Base-by-base conservation (phyloP, 2,888 invertebrate species). In the Anticlea derivata region DNA sequence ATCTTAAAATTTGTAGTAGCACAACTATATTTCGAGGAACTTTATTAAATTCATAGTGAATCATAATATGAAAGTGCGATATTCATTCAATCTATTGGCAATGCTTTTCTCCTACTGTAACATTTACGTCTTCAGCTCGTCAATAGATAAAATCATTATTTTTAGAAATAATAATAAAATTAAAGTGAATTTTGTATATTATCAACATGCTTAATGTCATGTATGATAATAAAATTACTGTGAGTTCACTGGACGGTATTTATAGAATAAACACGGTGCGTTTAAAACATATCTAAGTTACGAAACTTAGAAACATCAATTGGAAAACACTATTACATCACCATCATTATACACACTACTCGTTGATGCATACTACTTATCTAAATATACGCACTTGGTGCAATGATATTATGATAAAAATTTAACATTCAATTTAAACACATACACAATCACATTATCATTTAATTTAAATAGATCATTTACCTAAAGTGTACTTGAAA, bases 211-310 rank as follows among this genome's bases (percentile, higher is more conserved):
- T 43, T 58, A 63, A 68, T 70, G 65, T 69, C 61, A 71, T 30
- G 13, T 8, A 31, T 70, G 68, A 67, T 64, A 62, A 67, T 70
- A 70, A 65, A 63, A 65, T 71, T 61, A 72, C 59, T 66, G 68
- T 70, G 67, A 75, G 72, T 76, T 85, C 80, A 87, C 86, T 89
- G 88, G 88, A 89, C 88, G 88, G 88, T 87, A 79, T 86, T n/a
- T 77, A 75, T 68, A 81, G 73, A 84, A 74, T 81, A 80, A 75
- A 52, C 68, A 74, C 75, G 76, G 80, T 83, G 83, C 77, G 71
- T 66, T 70, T 68, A 68, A 70, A 66, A 68, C 66, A 75, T 67
- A 74, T 66, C 70, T 66, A 69, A 70, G 55, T 59, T 66, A 73
- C 73, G 67, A 71, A 70, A 72, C 69, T 70, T 73, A 73, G 68